Evolutionary conservation across 1,140 invertebrate species (phyloP).

Genomic region (Apolygus lucorum): DNA sequence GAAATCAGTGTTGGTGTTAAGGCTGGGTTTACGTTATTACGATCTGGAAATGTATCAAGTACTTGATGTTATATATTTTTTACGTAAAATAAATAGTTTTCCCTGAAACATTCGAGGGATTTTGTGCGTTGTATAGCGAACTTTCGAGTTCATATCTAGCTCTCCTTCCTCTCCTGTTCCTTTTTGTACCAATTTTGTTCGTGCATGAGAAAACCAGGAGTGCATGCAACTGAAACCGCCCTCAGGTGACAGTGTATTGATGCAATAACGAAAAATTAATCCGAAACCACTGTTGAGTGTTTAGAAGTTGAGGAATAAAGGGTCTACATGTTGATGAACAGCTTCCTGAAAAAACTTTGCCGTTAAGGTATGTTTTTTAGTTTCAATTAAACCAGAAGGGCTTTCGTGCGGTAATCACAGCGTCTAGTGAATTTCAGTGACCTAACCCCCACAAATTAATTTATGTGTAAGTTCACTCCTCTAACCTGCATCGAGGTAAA

Average conservation of each 20-base stretch:
- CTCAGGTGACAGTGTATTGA: background rate
- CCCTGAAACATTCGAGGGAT: too few relatives aligned
- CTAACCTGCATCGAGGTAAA: background rate
- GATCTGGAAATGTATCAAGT: background rate
- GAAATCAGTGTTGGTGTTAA: too few relatives aligned
- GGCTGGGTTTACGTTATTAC: too few relatives aligned
- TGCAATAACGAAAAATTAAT: background rate
- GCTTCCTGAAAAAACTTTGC: background rate
- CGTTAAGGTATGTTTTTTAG: background rate
- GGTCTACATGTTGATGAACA: slow-evolving; percentile 26
- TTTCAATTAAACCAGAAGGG: background rate
- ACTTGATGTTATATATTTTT: background rate
- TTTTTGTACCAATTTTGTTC: background rate
- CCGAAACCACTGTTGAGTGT: slow-evolving; percentile 16
- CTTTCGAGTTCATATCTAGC: background rate
- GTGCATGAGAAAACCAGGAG: background rate
- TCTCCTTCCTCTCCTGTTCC: background rate
- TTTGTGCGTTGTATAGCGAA: background rate
- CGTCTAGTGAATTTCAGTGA: background rate
- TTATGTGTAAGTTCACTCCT: background rate
- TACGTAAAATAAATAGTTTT: background rate
- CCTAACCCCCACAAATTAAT: background rate
- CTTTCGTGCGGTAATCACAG: slow-evolving; percentile 5
- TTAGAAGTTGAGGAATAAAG: slow-evolving; percentile 21
- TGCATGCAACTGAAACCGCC: background rate